Evolutionary conservation across 2,797 vertebrate genomes (phyloP).

Genomic region (Leptoclinus maculatus): DNA sequence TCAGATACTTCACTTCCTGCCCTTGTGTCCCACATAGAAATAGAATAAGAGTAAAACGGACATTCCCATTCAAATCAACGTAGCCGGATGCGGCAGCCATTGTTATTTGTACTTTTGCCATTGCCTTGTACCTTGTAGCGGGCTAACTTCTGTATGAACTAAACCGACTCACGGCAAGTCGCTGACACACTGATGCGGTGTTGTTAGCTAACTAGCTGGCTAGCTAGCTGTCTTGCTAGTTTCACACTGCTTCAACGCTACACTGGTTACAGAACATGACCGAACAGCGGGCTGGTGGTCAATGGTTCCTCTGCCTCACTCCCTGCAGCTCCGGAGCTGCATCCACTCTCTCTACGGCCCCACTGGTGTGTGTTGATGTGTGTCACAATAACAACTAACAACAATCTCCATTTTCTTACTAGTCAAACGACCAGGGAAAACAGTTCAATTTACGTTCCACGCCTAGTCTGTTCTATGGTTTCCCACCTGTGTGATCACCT

Average conservation of each 20-base stretch:
- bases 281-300: neutral
- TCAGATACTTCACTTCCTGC: neutral
- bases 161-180: neutral
- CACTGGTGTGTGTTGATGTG: neutral
- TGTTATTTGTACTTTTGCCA: neutral
- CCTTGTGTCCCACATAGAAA: neutral
- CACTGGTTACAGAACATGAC: too few relatives aligned
- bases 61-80: neutral
- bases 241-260: too few relatives aligned
- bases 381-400: neutral
- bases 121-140: neutral
- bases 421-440: neutral
- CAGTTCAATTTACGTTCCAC: too few relatives aligned
- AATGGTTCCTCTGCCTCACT: neutral
- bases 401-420: neutral
- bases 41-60: neutral
- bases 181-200: too few relatives aligned
- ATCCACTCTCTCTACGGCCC: neutral
- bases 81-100: neutral
- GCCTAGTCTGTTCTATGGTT: neutral
- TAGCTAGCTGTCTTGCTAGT: neutral
- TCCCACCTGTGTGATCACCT: neutral
- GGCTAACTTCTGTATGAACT: neutral
- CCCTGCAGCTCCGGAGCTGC: neutral
- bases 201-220: too few relatives aligned